Evolutionary conservation across 1,140 invertebrate species (phyloP).

Genomic region (Papilio machaon): DNA sequence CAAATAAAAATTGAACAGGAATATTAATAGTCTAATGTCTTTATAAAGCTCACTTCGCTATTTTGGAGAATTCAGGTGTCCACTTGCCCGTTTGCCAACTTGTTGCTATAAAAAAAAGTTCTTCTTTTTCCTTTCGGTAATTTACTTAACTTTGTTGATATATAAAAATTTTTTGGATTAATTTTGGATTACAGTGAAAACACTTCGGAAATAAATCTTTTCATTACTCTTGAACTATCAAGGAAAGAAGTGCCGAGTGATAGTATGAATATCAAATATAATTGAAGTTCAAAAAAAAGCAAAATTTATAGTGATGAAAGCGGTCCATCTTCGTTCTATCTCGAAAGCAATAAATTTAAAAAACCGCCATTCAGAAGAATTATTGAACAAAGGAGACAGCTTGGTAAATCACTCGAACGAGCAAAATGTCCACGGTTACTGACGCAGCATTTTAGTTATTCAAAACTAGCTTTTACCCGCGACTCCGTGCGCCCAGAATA

Average conservation of each 20-base stretch:
- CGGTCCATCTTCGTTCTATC: neutral
- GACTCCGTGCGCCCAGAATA: no score
- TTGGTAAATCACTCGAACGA: neutral
- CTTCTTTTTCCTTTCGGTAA: no score
- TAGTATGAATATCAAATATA: neutral
- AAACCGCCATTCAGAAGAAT: conserved; percentile 5
- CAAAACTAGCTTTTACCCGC: no score
- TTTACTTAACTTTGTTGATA: no score
- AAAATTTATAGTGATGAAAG: neutral
- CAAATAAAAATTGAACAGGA: no score
- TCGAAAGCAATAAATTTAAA: neutral
- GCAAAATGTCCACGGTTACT: neutral
- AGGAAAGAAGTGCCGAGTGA: neutral
- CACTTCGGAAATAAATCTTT: neutral
- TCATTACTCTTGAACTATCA: neutral
- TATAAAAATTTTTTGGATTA: no score
- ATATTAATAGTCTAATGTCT: no score
- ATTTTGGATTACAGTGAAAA: no score
- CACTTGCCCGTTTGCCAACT: no score
- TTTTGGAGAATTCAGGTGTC: no score
- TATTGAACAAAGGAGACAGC: neutral
- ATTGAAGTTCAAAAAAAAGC: neutral
- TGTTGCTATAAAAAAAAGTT: no score
- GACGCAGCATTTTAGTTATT: neutral
- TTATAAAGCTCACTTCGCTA: no score